These are phyloP conservation scores for Gadus macrocephalus DNA, from an alignment of 2,113 vertebrate genomes.

Conservation along the genomic window DNA sequence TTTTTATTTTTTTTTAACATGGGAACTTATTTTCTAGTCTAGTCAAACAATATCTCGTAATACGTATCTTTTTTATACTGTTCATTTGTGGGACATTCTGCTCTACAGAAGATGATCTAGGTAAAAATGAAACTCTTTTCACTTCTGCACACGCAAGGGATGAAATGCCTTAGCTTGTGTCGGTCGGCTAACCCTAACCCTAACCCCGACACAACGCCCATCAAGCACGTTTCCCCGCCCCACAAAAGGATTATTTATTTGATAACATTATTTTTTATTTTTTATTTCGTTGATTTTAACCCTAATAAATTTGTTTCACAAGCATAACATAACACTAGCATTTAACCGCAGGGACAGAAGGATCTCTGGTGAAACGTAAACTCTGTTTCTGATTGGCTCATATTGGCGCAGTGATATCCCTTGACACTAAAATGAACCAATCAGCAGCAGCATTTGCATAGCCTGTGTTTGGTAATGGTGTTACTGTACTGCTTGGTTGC, in stretches of 20 bases:
- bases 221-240: constrained; percentile 62
- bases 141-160: constrained; percentile 28
- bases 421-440: no score
- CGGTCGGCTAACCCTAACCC: constrained; percentile 4
- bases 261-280: background rate
- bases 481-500: background rate
- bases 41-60: constrained; percentile 41
- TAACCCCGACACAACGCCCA: constrained; percentile 61
- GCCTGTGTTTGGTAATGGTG: no score
- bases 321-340: no score
- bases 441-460: no score
- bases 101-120: constrained; percentile 73
- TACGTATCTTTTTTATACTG: constrained; percentile 55
- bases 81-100: constrained; percentile 59
- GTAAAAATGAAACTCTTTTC: constrained; percentile 65
- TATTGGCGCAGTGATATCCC: no score
- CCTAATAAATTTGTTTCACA: background rate
- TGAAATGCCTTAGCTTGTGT: constrained; percentile 36
- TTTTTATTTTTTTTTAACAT: no score
- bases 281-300: background rate
- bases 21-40: constrained; percentile 9
- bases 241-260: constrained; percentile 24
- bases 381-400: no score
- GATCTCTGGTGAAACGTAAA: no score
- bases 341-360: no score